Evolutionary conservation across 2,888 invertebrate genomes (phyloP), one percentile per base, ranked within the genome.

Genomic region (Linyphia triangularis): DNA sequence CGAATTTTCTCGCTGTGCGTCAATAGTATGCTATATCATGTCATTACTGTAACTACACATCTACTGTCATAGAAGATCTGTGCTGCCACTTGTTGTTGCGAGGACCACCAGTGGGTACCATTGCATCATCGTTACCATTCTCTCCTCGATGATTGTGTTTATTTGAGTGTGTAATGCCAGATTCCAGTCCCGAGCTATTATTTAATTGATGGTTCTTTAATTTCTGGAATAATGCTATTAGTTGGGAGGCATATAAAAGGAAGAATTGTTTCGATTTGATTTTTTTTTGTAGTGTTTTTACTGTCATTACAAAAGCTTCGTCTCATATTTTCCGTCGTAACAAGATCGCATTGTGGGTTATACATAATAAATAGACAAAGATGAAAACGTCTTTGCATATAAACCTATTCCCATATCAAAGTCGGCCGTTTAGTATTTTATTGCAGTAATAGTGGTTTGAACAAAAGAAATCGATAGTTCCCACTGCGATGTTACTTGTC

Each of bases 1-100:
- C 73, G 30, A 59, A 70, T 59, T 73, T 63, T 73, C 59, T 73
- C 57, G 30, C 73, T n/a, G 57, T 22, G 33, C 22, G n/a, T 51
- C 72, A 51, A 28, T 63, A 63, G 69, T 24, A 67, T 33, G 33
- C 9, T 67, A 30, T 33, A 3, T n/a, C 24, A 26, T 19, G 57
- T 59, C 43, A 24, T 30, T 57, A 24, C n/a, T 73, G 73, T 73
- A 33, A 28, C 6, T n/a, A 13, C 37, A 7, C n/a, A 43, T 40
- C 28, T 9, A 69, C 6, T 22, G 19, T 7, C 43, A 43, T n/a
- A 37, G 26, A 40, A 24, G 24, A 43, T 37, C 33, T 30, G 19
- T 69, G 37, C 22, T 33, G 33, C 33, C 9, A n/a, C 51, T 51
- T 51, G 16, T 51, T 51, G 51, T 16, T 13, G 51, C 51, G 9